phyloP scores from a whole-genome alignment of 2,888 invertebrate genomes.

The Desoria tigrina region DNA sequence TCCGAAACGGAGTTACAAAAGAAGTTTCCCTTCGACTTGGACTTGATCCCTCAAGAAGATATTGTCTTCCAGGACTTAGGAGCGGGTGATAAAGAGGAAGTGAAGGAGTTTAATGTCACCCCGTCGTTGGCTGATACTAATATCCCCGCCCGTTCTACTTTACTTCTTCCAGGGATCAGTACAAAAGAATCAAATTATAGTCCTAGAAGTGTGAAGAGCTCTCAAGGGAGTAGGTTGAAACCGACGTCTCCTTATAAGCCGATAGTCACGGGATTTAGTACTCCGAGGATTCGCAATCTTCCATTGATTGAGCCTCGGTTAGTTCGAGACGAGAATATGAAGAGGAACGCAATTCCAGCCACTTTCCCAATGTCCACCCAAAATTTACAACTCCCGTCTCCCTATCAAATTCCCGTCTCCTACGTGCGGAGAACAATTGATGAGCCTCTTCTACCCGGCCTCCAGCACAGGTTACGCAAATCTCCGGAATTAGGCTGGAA shows the following conservation, averaged over 20 bases:
- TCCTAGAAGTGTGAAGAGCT: constrained; percentile 17
- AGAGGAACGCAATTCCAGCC: constrained; percentile 3
- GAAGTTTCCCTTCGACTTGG: no score
- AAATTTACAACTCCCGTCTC: constrained; percentile 21
- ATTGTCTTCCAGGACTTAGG: not conserved
- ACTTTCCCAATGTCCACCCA: not conserved
- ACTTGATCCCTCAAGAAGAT: not conserved
- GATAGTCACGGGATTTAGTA: constrained; percentile 3
- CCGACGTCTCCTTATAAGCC: constrained; percentile 13
- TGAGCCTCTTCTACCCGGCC: constrained; percentile 8
- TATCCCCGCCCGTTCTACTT: not conserved
- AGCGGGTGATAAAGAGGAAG: constrained; percentile 1
- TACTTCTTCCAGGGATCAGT: not conserved
- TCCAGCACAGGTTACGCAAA: no score
- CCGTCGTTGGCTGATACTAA: no score
- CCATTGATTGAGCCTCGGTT: constrained; percentile 3
- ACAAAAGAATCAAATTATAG: not conserved
- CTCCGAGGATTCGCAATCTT: not conserved
- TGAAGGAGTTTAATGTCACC: not conserved
- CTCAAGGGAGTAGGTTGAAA: constrained; percentile 15
- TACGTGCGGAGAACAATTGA: constrained; percentile 24
- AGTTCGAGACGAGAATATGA: constrained; percentile 15
- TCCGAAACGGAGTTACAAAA: no score
- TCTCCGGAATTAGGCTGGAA: constrained; percentile 1
- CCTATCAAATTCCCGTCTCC: constrained; percentile 32